These are phyloP conservation scores for Crematogaster levior DNA, from an alignment of 2,888 invertebrate genomes.

Conservation along the genomic window DNA sequence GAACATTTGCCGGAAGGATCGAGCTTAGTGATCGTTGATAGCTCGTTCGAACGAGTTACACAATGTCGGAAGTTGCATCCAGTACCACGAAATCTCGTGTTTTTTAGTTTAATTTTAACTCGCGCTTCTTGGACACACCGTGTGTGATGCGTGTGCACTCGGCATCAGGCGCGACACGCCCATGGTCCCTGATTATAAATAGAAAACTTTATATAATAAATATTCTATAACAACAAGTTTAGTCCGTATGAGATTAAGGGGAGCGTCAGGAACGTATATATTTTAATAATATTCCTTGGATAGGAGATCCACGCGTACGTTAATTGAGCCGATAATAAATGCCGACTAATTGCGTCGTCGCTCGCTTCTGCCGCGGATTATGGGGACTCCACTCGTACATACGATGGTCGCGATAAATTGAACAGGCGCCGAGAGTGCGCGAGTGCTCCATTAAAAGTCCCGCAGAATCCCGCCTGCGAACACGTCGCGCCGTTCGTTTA, in stretches of 20 bases:
- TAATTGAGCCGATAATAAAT: conserved; percentile 20
- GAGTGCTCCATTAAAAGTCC: background rate
- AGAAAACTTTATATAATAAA: conserved; percentile 33
- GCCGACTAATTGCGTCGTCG: conserved; percentile 3
- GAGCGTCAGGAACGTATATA: background rate
- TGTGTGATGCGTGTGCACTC: background rate
- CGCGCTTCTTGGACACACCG: background rate
- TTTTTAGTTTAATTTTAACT: conserved; percentile 16
- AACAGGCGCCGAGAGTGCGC: background rate
- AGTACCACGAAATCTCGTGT: conserved; percentile 5
- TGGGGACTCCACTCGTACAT: background rate
- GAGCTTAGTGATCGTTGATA: background rate
- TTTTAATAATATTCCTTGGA: background rate
- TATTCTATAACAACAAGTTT: conserved; percentile 17
- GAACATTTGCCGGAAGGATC: background rate
- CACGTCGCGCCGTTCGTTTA: too few relatives aligned
- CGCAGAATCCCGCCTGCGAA: background rate
- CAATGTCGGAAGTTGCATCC: background rate
- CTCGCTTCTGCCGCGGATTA: background rate
- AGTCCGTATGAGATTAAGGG: conserved; percentile 6
- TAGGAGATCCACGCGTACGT: background rate
- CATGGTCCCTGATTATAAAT: conserved; percentile 10
- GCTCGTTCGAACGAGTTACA: background rate
- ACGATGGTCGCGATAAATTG: conserved; percentile 6
- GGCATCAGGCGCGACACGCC: background rate